Evolutionary conservation across 2,797 vertebrate species (phyloP).

Genomic region (Acridotheres tristis): DNA sequence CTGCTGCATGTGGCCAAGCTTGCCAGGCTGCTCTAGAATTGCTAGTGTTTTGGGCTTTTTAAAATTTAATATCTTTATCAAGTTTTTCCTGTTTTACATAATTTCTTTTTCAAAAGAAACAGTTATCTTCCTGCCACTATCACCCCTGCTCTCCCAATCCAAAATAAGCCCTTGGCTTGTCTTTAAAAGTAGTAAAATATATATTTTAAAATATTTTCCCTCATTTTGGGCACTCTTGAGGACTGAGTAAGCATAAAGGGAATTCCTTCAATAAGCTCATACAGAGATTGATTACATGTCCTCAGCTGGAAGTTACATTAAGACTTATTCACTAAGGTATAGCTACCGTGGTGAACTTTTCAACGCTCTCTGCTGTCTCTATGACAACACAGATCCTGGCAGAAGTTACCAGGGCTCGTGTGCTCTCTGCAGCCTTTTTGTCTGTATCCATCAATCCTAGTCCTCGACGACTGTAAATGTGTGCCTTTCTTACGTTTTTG

Average conservation of each 20-base stretch:
- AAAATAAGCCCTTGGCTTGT: not conserved
- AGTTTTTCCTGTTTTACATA: not conserved
- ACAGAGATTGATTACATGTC: slow-evolving; percentile 62
- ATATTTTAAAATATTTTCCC: slow-evolving; percentile 10
- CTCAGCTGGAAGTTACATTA: slow-evolving; percentile 69
- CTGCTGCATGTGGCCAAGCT: not conserved
- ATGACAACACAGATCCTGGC: slow-evolving; percentile 43
- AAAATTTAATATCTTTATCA: not conserved
- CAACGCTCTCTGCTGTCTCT: slow-evolving; percentile 32
- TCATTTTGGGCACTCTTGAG: slow-evolving; percentile 18
- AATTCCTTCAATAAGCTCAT: slow-evolving; percentile 62
- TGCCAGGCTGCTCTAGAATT: not conserved
- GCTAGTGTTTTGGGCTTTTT: not conserved
- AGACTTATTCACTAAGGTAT: slow-evolving; percentile 59
- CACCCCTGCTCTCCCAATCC: not conserved
- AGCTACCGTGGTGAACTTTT: slow-evolving; percentile 52
- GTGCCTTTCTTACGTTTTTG: not conserved
- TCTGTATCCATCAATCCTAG: slow-evolving; percentile 14
- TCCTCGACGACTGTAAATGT: not conserved
- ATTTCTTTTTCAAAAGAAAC: not conserved
- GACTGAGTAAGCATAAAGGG: slow-evolving; percentile 56
- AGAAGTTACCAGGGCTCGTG: slow-evolving; percentile 13
- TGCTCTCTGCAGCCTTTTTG: slow-evolving; percentile 16
- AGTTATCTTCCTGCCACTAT: not conserved
- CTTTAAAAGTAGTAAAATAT: not conserved